Evolutionary conservation across 2,888 invertebrate species (phyloP), one percentile per base, ranked within the genome.

Genomic region (Drosophila mimica): DNA sequence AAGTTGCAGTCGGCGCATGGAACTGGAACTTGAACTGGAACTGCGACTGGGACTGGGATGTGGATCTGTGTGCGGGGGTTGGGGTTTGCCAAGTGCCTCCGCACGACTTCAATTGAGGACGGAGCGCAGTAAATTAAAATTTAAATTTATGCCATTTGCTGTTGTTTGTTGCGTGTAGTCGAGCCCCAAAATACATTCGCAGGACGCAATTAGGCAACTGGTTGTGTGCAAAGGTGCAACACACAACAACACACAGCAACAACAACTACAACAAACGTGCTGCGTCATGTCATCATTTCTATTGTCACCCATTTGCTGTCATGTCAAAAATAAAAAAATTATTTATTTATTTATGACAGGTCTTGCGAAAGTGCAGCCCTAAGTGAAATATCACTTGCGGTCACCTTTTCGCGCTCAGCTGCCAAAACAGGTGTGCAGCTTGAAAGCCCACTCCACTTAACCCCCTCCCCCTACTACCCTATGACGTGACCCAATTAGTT

Each of bases 131-230:
- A 90, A 91, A 91, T 91, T 91, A 91, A 90, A 91, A 91, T 91
- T 91, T 90, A 91, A 91, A 91, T 91, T 91, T 91, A 91, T 91
- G 91, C 90, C 88, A 83, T 90, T 91, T 80, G 76, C 70, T 66
- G 64, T 56, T 65, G 74, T 60, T 56, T 71, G 63, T 57, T 64
- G 67, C 43, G 20, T 46, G 33, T 43, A 57, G 62, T 54, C 46
- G 56, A 65, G 70, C 69, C 72, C 77, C 81, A 76, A 76, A 81
- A 83, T 43, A 72, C 54, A 80, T 71, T 66, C 46, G 36, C 71
- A 78, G 73, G 74, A 80, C 90, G 85, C 91, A 89, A 91, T 86
- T 86, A 86, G 91, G 82, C 70, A 62, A 66, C 59, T 56, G 53
- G 57, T 56, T 64, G 62, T 46, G 71, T 71, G 49, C 52, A 75